Conservation (phyloP, 2,888 invertebrate species). For the Crioceris asparagi region DNA sequence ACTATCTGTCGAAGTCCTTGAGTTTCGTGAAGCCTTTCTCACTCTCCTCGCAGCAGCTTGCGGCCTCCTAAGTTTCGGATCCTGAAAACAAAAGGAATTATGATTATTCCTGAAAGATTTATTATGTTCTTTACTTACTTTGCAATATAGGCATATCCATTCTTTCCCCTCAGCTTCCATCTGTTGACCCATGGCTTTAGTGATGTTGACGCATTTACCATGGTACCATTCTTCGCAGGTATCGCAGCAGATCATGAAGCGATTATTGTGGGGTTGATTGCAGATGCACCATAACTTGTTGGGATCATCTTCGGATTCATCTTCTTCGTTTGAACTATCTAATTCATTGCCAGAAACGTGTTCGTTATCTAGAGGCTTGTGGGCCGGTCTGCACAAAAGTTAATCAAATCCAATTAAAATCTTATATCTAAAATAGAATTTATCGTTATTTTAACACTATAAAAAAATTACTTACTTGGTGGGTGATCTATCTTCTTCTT, state of each 20-base stretch:
- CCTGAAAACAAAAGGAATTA: conserved; percentile 18
- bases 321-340: conserved; percentile 42
- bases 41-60: conserved; percentile 35
- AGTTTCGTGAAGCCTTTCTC: conserved; percentile 33
- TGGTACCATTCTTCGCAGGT: conserved; percentile 96
- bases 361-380: conserved; percentile 34
- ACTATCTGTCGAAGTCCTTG: conserved; percentile 32
- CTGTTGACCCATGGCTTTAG: conserved; percentile 80
- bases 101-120: neutral
- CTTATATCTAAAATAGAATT: no score
- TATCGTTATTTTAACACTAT: no score
- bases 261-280: conserved; percentile 86
- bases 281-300: conserved; percentile 92
- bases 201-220: conserved; percentile 92
- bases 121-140: conserved; percentile 35
- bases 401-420: neutral
- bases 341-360: conserved; percentile 36
- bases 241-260: conserved; percentile 97
- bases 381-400: conserved; percentile 18
- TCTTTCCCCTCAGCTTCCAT: conserved; percentile 83
- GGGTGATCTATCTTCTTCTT: conserved; percentile 18
- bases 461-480: conserved; percentile 23
- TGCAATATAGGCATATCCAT: conserved; percentile 85
- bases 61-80: conserved; percentile 31
- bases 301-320: conserved; percentile 85